Percentiles rank a stretch among this genome's conserved stretches.
phyloP scores from a whole-genome alignment of 2,797 vertebrate species.

The Clarias fuscus region DNA sequence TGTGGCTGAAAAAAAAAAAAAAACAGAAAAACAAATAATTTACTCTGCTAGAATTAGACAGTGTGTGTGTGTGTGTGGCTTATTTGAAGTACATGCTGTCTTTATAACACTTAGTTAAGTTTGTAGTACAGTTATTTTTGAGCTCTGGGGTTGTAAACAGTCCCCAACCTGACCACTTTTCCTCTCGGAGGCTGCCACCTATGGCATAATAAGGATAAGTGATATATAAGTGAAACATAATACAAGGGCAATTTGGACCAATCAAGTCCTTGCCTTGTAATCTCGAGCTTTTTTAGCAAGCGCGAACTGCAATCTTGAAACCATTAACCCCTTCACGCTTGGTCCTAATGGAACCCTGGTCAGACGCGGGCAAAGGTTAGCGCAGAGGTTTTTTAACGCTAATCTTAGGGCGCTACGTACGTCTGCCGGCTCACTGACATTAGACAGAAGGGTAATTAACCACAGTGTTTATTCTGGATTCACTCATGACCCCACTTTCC shows the following conservation, averaged over 20 bases:
- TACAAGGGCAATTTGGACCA: conserved; percentile 58
- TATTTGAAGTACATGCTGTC: background rate
- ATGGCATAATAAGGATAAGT: conserved; percentile 53
- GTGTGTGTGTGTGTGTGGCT: conserved; percentile 2
- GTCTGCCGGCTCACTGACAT: conserved; percentile 44
- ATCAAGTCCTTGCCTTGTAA: conserved; percentile 60
- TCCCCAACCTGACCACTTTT: conserved; percentile 43
- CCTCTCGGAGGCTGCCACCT: conserved; percentile 56
- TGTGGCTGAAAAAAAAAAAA: conserved; percentile 76
- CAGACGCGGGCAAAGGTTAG: conserved; percentile 34
- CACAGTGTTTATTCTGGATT: conserved; percentile 49
- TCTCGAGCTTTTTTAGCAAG: conserved; percentile 62
- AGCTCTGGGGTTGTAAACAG: conserved; percentile 27
- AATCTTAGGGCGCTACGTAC: conserved; percentile 13
- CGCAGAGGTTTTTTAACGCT: conserved; percentile 50
- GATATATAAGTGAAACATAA: conserved; percentile 55
- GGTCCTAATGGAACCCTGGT: conserved; percentile 64
- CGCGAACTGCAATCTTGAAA: conserved; percentile 73
- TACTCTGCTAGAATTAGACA: background rate
- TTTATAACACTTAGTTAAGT: conserved; percentile 3
- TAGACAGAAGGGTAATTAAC: conserved; percentile 51
- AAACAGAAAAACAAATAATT: background rate
- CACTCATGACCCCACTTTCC: conserved; percentile 27
- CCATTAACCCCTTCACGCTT: conserved; percentile 70
- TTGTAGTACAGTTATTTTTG: background rate